These are phyloP conservation scores for Oscheius sp. DNA, from an alignment of 2,888 invertebrate species.

Conservation along the genomic window DNA sequence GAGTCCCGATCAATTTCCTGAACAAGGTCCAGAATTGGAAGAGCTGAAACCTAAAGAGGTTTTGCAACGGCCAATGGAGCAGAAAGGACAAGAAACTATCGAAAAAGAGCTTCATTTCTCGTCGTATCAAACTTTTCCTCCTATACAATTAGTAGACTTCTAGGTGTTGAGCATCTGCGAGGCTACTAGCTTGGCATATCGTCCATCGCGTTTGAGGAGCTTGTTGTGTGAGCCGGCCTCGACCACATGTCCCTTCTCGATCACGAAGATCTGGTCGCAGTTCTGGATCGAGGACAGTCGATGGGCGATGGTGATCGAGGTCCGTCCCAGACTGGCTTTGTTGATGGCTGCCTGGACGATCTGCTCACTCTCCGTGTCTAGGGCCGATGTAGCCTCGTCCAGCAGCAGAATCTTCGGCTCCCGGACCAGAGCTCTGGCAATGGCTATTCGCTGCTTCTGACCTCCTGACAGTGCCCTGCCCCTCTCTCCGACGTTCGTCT, in stretches of 20 bases:
- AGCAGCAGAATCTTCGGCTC: conserved; percentile 50
- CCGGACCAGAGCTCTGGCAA: conserved; percentile 57
- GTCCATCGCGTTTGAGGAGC: conserved; percentile 49
- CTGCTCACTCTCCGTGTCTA: conserved; percentile 53
- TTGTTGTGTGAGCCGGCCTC: conserved; percentile 58
- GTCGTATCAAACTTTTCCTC: too few relatives aligned
- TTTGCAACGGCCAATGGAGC: too few relatives aligned
- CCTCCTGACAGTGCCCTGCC: conserved; percentile 53
- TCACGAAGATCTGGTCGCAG: conserved; percentile 54
- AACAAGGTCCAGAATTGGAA: too few relatives aligned
- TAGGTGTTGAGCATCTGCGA: conserved; percentile 31
- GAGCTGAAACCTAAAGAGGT: too few relatives aligned
- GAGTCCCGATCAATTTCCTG: too few relatives aligned
- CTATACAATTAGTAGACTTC: too few relatives aligned
- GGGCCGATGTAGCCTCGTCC: conserved; percentile 57
- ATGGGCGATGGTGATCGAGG: conserved; percentile 28
- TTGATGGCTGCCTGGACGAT: conserved; percentile 39
- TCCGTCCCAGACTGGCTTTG: conserved; percentile 24
- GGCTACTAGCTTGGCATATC: conserved; percentile 49
- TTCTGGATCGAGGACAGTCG: conserved; percentile 25
- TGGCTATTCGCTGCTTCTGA: conserved; percentile 57
- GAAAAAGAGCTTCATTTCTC: too few relatives aligned
- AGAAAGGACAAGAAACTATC: too few relatives aligned
- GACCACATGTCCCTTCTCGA: conserved; percentile 46
- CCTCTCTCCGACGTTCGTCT: conserved; percentile 43